Conservation (phyloP, 1,140 invertebrate species). For the Homarus americanus region DNA sequence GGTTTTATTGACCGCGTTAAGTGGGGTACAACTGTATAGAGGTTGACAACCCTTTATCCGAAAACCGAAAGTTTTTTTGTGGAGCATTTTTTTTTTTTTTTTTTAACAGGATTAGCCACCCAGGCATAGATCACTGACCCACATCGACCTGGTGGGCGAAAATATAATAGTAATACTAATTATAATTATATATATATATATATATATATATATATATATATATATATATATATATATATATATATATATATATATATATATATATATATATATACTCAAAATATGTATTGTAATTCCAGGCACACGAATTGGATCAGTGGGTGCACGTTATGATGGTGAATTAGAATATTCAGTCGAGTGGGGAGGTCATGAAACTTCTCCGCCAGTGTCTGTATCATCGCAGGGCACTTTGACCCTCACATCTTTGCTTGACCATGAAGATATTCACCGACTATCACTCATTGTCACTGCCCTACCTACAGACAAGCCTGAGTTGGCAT, state of each 20-base stretch:
- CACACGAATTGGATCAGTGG: constrained; percentile 68
- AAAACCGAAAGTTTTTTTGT: no score
- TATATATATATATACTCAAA: no score
- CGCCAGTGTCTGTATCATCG: constrained; percentile 91
- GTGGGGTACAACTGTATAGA: no score
- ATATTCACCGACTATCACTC: constrained; percentile 88
- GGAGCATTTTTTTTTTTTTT: no score
- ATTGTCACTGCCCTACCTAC: constrained; percentile 94
- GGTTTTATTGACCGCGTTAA: no score
- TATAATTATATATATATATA: no score
- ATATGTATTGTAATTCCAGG: constrained; percentile 32
- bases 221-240: not conserved
- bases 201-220: not conserved
- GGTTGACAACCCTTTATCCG: no score
- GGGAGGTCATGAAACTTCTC: constrained; percentile 90
- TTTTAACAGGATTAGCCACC: no score
- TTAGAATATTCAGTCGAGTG: constrained; percentile 72
- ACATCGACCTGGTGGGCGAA: no score
- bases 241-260: no score
- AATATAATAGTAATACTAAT: no score
- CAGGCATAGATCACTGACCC: no score
- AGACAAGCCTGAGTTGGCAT: constrained; percentile 88
- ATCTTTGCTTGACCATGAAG: constrained; percentile 92
- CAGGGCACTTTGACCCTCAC: constrained; percentile 90
- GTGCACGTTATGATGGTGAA: constrained; percentile 65